These are phyloP conservation scores for Deroptyus accipitrinus DNA, from an alignment of 2,113 vertebrate species.

Conservation along the genomic window DNA sequence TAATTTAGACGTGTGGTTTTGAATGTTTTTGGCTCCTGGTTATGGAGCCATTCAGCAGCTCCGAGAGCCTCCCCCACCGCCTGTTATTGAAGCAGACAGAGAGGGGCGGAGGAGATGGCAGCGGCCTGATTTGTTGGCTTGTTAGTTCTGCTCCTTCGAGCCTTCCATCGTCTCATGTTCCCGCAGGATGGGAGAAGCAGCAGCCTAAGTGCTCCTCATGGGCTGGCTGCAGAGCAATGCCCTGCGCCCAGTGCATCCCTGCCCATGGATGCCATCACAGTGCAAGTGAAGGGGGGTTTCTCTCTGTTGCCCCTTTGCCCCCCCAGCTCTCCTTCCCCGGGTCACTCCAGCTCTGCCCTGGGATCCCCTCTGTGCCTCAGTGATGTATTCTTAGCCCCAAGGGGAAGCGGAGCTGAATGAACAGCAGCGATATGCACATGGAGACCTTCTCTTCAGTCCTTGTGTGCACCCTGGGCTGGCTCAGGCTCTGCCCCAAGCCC, in stretches of 20 bases:
- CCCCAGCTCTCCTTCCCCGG: neutral
- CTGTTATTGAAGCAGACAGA: constrained; percentile 48
- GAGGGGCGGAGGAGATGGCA: constrained; percentile 66
- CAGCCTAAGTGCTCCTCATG: neutral
- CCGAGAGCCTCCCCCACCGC: constrained; percentile 25
- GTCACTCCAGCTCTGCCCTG: neutral
- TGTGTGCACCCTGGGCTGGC: neutral
- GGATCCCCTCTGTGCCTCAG: fast-evolving
- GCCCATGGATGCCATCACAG: fast-evolving
- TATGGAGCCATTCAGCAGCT: constrained; percentile 19
- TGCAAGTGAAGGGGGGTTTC: neutral
- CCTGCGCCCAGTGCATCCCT: fast-evolving
- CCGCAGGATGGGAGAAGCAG: neutral
- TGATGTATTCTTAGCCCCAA: neutral
- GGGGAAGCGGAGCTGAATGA: neutral
- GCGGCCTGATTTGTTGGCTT: constrained; percentile 64
- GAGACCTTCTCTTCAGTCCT: neutral
- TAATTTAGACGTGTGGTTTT: constrained; percentile 35
- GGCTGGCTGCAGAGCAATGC: neutral
- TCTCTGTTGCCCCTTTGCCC: neutral
- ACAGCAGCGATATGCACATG: fast-evolving
- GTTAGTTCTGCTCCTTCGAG: constrained; percentile 32
- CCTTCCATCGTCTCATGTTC: constrained; percentile 32
- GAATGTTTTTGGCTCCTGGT: constrained; percentile 55
- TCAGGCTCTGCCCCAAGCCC: neutral